Conservation (phyloP, 2,888 invertebrate species). For the Protonemura montana region DNA sequence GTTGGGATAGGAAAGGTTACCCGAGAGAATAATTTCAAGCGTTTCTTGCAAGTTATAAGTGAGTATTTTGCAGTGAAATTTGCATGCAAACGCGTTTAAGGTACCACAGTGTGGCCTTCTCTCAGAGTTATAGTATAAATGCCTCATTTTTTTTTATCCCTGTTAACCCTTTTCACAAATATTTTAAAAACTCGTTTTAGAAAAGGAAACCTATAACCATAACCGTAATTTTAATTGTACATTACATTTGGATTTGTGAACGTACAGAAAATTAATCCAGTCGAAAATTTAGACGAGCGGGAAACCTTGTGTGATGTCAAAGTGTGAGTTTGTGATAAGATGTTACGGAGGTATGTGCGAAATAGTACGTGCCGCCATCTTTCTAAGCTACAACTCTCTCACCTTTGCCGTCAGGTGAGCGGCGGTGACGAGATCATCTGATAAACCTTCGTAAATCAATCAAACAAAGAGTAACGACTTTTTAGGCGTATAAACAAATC, state of each 20-base stretch:
- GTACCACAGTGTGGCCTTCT: background rate
- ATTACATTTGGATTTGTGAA: too few relatives aligned
- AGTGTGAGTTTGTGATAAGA: background rate
- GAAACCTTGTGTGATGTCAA: background rate
- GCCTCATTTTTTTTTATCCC: background rate
- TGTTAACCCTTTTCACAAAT: background rate
- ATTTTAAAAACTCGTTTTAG: background rate
- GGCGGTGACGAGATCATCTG: background rate
- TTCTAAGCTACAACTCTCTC: background rate
- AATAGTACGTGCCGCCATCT: background rate
- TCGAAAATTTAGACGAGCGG: background rate
- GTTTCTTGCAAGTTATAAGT: background rate
- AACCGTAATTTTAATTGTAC: too few relatives aligned
- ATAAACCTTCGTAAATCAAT: conserved; percentile 12
- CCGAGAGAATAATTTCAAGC: background rate
- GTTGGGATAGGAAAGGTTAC: background rate
- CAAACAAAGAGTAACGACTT: background rate
- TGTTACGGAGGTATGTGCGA: too few relatives aligned
- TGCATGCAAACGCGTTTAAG: background rate
- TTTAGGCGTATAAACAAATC: background rate
- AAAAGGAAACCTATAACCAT: background rate
- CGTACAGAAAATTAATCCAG: too few relatives aligned
- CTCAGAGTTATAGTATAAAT: background rate
- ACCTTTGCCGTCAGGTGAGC: background rate
- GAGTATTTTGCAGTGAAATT: background rate